Evolutionary conservation across 2,888 invertebrate genomes (phyloP), one percentile per base, ranked within the genome.

Genomic region (Platynereis dumerilii): DNA sequence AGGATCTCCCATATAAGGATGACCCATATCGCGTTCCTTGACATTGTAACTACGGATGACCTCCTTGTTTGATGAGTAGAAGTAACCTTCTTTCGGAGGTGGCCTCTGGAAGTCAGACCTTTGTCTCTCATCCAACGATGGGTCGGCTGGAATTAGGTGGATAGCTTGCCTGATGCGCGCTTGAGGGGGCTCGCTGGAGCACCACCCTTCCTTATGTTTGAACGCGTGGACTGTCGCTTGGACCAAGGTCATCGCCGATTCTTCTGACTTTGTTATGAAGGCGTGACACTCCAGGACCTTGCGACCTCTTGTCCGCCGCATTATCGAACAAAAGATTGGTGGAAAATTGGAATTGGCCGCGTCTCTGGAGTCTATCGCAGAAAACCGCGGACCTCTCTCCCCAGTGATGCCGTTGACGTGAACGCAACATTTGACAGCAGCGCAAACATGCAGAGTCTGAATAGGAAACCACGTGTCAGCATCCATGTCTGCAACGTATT

Each of bases 141-240:
- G 61, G 2, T 68, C 60, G 12, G 67, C 69, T 15, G 70, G 61
- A 2, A 66, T 61, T 1, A 72, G 52, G 39, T 52, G 67, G 42
- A 65, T 65, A 22, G 34, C 34, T 34, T 34, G 34, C 34, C 34
- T 34, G 34, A 34, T 34, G 5, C 34, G 5, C 12, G 34, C 34
- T 12, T 34, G 34, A 12, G 65, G 54, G 2, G 71, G 74, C 42
- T 27, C 45, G 3, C 61, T 68, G 20, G 67, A 63, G 7, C 59
- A 60, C 69, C 68, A 72, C 22, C 72, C 72, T 58, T 60, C 73
- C 66, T 70, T 74, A 67, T 69, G 70, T 52, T 70, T 96, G 85
- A 96, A 97, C 58, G 96, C 95, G 86, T 96, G 96, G 86, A 97
- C 97, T 86, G 96, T 96, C 85, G 96, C 96, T 76, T 95, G 89